Conservation (phyloP, 2,113 vertebrate species). For the Hippopotamus amphibius region DNA sequence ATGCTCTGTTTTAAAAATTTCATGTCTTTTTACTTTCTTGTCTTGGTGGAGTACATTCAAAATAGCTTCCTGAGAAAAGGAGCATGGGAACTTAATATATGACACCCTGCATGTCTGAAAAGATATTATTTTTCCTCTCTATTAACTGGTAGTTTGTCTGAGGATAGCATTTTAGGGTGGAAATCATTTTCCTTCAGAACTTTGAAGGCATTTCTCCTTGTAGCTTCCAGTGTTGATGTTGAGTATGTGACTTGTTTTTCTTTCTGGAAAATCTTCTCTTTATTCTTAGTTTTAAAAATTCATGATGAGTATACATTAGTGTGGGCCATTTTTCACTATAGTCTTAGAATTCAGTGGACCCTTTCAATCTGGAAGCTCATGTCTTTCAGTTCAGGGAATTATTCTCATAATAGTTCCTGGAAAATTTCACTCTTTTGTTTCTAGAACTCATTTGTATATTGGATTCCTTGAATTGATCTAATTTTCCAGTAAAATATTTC, state of each 20-base stretch:
- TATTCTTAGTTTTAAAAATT: conserved; percentile 10
- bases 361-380: background rate
- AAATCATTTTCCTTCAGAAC: conserved; percentile 40
- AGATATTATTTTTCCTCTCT: background rate
- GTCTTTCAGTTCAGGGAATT: background rate
- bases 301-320: background rate
- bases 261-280: conserved; percentile 10
- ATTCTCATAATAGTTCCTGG: background rate
- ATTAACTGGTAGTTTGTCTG: background rate
- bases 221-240: background rate
- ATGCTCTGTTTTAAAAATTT: background rate
- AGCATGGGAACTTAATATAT: background rate
- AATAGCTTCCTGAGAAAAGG: conserved; percentile 13
- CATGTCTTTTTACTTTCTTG: background rate
- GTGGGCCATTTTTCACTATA: background rate
- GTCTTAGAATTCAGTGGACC: background rate
- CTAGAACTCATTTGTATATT: background rate
- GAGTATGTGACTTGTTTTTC: background rate
- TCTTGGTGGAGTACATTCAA: background rate
- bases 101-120: background rate
- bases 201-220: background rate
- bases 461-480: background rate
- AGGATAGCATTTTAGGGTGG: background rate
- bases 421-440: conserved; percentile 20
- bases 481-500: background rate